Evolutionary conservation across 2,113 vertebrate genomes (phyloP).

Genomic region (Notiomystis cincta): DNA sequence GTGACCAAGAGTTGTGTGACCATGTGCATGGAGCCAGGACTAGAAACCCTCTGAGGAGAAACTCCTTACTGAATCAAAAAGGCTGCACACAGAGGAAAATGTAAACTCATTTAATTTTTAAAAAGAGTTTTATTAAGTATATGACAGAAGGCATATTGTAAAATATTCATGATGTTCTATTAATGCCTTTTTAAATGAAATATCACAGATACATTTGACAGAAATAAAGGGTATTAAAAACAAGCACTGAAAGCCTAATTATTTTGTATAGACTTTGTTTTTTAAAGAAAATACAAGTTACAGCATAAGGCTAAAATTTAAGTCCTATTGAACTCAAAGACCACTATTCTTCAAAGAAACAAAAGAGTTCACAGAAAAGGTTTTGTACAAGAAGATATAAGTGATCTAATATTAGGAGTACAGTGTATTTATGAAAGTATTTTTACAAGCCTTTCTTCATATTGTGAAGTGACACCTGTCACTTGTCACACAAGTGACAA

Average conservation of each 20-base stretch:
- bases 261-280: not conserved
- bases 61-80: not conserved
- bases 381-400: not conserved
- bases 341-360: not conserved
- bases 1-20: accelerated
- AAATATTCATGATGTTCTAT: not conserved
- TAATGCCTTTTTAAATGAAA: not conserved
- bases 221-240: not conserved
- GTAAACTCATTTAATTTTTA: not conserved
- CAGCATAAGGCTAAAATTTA: not conserved
- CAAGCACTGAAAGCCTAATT: not conserved
- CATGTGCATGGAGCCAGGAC: not conserved
- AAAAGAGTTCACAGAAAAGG: not conserved
- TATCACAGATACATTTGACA: not conserved
- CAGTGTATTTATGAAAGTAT: not conserved
- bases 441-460: not conserved
- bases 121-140: not conserved
- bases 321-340: not conserved
- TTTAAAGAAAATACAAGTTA: not conserved
- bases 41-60: not conserved
- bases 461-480: too few species aligned
- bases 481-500: not conserved
- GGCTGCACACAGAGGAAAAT: not conserved
- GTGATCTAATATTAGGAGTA: not conserved
- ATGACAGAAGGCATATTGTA: not conserved